Conservation (phyloP, 2,113 vertebrate species). For the Vimba vimba region DNA sequence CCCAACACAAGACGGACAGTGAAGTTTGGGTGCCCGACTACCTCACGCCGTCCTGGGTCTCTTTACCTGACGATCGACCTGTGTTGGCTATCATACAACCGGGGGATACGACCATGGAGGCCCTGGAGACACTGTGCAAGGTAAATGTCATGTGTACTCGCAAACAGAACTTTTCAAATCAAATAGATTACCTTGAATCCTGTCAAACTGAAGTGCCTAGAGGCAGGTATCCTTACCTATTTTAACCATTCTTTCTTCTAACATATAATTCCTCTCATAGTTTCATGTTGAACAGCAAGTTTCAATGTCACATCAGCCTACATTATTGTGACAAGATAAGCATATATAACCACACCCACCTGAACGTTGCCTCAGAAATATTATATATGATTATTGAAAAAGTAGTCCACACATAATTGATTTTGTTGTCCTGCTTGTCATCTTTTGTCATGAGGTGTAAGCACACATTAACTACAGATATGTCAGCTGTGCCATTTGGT, state of each 20-base stretch:
- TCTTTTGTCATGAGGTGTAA: background rate
- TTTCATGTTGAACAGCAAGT: too few relatives aligned
- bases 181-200: background rate
- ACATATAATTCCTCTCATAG: too few relatives aligned
- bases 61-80: constrained; percentile 89
- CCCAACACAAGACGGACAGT: constrained; percentile 84
- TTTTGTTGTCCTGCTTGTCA: background rate
- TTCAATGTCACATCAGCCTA: background rate
- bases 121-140: constrained; percentile 89
- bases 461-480: constrained; percentile 13
- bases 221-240: background rate
- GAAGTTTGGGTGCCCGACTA: constrained; percentile 94
- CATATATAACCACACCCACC: background rate
- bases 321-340: background rate
- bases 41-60: constrained; percentile 94
- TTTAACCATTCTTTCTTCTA: too few relatives aligned
- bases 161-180: constrained; percentile 19
- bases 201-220: background rate
- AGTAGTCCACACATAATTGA: background rate
- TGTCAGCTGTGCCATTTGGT: background rate
- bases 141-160: constrained; percentile 68
- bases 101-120: constrained; percentile 84
- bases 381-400: background rate
- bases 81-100: constrained; percentile 87
- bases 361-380: background rate